Evolutionary conservation across 2,888 invertebrate species (phyloP).

Genomic region (Sarcophaga variegata): DNA sequence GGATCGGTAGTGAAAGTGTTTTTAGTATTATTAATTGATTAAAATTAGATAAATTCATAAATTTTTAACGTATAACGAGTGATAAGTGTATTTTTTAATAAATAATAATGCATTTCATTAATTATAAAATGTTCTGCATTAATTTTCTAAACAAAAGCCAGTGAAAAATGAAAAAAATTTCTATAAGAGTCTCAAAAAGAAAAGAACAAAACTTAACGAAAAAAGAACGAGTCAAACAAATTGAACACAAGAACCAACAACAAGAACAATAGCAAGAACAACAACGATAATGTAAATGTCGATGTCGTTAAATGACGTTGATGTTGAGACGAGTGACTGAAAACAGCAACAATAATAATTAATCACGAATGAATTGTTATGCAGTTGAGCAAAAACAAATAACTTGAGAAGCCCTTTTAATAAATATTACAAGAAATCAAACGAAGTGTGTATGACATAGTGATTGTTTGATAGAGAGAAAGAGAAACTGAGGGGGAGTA

Average conservation of each 20-base stretch:
- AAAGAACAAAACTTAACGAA: neutral
- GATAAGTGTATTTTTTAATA: neutral
- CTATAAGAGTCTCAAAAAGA: neutral
- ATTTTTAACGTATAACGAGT: neutral
- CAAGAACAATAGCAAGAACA: constrained; percentile 7
- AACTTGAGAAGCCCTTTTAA: constrained; percentile 58
- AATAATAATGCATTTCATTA: neutral
- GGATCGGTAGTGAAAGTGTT: too few species aligned
- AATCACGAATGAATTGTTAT: constrained; percentile 77
- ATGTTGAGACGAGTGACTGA: constrained; percentile 37
- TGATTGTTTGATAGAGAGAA: too few species aligned
- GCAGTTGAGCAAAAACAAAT: constrained; percentile 72
- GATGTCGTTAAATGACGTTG: constrained; percentile 12
- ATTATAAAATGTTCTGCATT: neutral
- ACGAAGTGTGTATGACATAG: neutral
- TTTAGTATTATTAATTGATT: neutral
- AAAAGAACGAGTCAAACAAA: neutral
- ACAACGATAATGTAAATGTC: constrained; percentile 31
- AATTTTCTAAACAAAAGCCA: neutral
- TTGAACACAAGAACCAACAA: constrained; percentile 36
- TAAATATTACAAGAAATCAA: constrained; percentile 30
- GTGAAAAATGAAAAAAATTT: neutral
- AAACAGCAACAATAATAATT: constrained; percentile 75
- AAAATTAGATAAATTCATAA: neutral
- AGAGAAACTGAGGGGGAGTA: too few species aligned